Conservation (phyloP, 2,797 vertebrate species). For the Yasuhikotakia modesta region DNA sequence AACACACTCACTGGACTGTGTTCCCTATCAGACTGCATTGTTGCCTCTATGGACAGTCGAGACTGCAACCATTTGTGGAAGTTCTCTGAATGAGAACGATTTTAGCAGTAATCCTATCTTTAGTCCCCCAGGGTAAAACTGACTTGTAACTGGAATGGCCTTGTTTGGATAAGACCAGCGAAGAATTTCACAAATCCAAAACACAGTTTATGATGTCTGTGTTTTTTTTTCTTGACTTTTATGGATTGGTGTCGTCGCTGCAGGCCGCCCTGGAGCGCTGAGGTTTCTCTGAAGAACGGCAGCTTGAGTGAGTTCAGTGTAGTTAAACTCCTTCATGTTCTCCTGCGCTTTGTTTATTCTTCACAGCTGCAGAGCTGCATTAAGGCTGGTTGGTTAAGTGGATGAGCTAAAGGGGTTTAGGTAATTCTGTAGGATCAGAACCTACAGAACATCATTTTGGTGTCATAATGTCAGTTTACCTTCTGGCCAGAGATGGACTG, state of each 20-base stretch:
- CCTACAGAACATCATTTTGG: background rate
- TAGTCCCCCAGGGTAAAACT: conserved; percentile 35
- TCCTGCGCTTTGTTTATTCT: conserved; percentile 34
- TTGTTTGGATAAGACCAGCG: conserved; percentile 37
- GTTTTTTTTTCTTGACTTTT: conserved; percentile 1
- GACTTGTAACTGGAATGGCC: conserved; percentile 24
- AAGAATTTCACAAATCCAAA: conserved; percentile 28
- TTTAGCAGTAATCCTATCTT: conserved; percentile 54
- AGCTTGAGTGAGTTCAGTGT: conserved; percentile 2
- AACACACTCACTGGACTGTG: conserved; percentile 67
- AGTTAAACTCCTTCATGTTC: conserved; percentile 15
- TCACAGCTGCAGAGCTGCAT: conserved; percentile 10
- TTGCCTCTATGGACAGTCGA: conserved; percentile 26
- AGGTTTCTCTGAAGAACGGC: conserved; percentile 27
- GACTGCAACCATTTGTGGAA: conserved; percentile 37
- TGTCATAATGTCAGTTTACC: background rate
- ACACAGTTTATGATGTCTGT: conserved; percentile 22
- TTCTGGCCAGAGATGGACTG: background rate
- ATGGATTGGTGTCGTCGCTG: background rate
- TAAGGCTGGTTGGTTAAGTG: conserved; percentile 35
- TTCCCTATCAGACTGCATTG: conserved; percentile 60
- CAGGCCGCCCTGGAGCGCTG: background rate
- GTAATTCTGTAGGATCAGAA: conserved; percentile 1
- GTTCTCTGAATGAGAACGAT: conserved; percentile 33
- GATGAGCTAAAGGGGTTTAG: background rate